Evolutionary conservation across 2,797 vertebrate species (phyloP).

Genomic region (Okamejei kenojei): DNA sequence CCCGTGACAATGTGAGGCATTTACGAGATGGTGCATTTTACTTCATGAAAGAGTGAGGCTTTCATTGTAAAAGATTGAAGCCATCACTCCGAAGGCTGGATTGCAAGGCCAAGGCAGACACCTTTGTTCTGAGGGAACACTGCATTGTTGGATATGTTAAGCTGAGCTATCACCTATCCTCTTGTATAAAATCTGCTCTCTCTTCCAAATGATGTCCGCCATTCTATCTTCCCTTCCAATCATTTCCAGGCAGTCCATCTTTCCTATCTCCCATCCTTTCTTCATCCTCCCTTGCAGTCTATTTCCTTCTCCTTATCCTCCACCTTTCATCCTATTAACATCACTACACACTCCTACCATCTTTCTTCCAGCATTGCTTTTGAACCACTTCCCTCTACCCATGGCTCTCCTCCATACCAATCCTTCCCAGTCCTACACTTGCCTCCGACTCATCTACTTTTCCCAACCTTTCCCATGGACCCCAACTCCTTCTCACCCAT

Average conservation of each 20-base stretch:
- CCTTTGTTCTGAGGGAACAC: background rate
- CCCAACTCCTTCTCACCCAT: background rate
- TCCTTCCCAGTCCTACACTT: too few relatives aligned
- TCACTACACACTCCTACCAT: background rate
- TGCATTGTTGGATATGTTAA: background rate
- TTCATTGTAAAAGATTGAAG: background rate
- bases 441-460: too few relatives aligned
- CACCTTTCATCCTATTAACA: background rate
- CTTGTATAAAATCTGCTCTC: background rate
- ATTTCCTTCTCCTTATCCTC: background rate
- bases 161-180: background rate
- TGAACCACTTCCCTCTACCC: background rate
- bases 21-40: too few relatives aligned
- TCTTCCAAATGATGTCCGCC: too few relatives aligned
- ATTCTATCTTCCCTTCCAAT: too few relatives aligned
- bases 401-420: background rate
- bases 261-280: background rate
- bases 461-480: too few relatives aligned
- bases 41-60: too few relatives aligned
- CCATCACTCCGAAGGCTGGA: background rate
- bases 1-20: too few relatives aligned
- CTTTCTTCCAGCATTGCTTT: background rate
- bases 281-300: background rate
- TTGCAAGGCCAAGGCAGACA: background rate
- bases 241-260: background rate